Evolutionary conservation across 2,113 vertebrate genomes (phyloP), one percentile per base, ranked within the genome.

Genomic region (Andinoacara biseriatus): DNA sequence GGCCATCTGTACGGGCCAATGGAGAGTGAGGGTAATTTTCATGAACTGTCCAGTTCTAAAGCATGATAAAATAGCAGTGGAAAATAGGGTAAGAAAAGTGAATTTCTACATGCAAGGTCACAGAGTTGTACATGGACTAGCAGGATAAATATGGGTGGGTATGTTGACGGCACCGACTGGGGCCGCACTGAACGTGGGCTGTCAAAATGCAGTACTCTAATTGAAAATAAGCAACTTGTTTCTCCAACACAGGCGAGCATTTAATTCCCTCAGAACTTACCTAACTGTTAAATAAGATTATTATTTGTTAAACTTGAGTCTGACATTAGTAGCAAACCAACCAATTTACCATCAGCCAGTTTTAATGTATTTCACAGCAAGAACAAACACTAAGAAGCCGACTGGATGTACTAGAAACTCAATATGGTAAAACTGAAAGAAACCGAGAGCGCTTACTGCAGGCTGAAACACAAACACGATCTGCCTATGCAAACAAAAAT

Each of bases 1-100:
- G 98, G 22, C 98, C 98, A 94, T 99, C 98, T 99, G 93, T 38
- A 11, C 20, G 5, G 54, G 65, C 10, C 46, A 4, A 29, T 54
- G 26, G 46, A 52, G 11, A 46, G 54, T 77, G 58, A 72, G 75
- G 29, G 54, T 77, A 7, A 4, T 77, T 80, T 84, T 49, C 11
- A 29, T 22, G 1, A 78, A 80, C 10, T 9, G 0, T 33, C 60
- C 81, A 26, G 59, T 85, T 38, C n/a, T 46, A 49, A 65, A 33
- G 46, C 46, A 69, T 31, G 33, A 77, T 58, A 3, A 13, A 49
- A 18, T 33, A 54, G 67, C 6, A 0, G 17, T 31, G 67, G 46
- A 54, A 31, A 72, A 15, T 24, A 52, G 43, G 24, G 10, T 31
- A 54, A 33, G 67, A 33, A 72, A 72, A 52, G 26, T 9, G 26